Evolutionary conservation across 2,888 invertebrate genomes (phyloP), one percentile per base, ranked within the genome.

Genomic region (Microdon myrmicae): DNA sequence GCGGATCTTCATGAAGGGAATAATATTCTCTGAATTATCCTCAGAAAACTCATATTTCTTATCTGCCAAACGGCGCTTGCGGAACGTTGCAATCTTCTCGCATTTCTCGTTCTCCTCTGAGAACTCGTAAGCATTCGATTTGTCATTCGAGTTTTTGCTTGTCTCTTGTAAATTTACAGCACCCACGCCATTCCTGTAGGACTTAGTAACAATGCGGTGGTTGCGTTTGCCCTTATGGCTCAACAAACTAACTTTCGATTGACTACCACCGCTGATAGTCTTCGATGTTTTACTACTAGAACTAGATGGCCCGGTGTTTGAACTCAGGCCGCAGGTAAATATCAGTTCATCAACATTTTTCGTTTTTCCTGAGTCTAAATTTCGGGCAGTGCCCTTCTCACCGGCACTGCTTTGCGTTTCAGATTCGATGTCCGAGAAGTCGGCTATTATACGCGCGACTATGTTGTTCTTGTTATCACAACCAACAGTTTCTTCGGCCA

Each of bases 11-110:
- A 75, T 81, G 71, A 75, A 78, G 34, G 74, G 81, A 71, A 86
- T 82, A 51, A 86, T 85, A 69, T 86, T 86, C 71, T 86, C 86
- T 0, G 84, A 82, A 68, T 86, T 85, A 58, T 92, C 92, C 71
- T 92, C 93, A 0, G 90, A 90, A 74, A 94, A 94, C 74, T 94
- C 94, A 74, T 94, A 94, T 75, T 93, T 94, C 76, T 94, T 94
- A 72, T 94, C 94, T 0, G 94, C 94, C 41, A 94, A 79, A 4
- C 93, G 85, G 44, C 92, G 85, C 74, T 92, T 91, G 4, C 94
- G 84, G 73, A 91, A 92, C 72, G 88, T 89, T 71, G 90, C 91
- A n/a, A 93, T 84, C 73, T 92, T 92, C 74, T 92, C 92, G 73
- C 89, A 91, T 68, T 90, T 90, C 69, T 90, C 90, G 4, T 87